Evolutionary conservation across 1,140 invertebrate species (phyloP).

Genomic region (Meloidogyne floridensis): DNA sequence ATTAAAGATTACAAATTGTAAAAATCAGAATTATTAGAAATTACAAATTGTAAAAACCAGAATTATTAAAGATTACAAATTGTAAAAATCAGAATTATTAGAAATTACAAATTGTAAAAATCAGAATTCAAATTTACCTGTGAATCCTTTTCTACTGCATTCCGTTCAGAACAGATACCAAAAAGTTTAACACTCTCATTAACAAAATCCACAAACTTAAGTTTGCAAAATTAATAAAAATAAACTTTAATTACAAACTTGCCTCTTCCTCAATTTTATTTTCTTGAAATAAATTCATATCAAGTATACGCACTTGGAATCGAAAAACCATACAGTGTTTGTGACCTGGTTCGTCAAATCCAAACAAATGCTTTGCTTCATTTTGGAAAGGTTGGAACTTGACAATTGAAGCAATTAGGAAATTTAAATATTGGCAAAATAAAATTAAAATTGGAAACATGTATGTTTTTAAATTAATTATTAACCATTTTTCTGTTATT

Average conservation of each 20-base stretch:
- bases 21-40: neutral
- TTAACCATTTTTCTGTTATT: neutral
- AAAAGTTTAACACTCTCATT: slow-evolving; percentile 16
- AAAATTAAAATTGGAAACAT: slow-evolving; percentile 1
- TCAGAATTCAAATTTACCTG: neutral
- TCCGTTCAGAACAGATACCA: slow-evolving; percentile 27
- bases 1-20: neutral
- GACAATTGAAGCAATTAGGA: slow-evolving; percentile 20
- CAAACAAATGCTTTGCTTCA: slow-evolving; percentile 26
- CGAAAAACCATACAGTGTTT: slow-evolving; percentile 25
- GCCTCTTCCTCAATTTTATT: neutral
- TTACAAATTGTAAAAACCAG: neutral
- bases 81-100: neutral
- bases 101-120: neutral
- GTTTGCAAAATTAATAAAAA: neutral
- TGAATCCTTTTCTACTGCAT: slow-evolving; percentile 33
- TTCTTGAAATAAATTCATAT: slow-evolving; percentile 11
- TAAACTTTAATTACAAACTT: neutral
- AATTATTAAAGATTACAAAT: neutral
- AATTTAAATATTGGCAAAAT: slow-evolving; percentile 5
- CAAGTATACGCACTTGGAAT: slow-evolving; percentile 15
- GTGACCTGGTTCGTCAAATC: slow-evolving; percentile 19
- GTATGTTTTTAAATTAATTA: neutral
- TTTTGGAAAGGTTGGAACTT: slow-evolving; percentile 36
- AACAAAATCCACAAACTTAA: slow-evolving; percentile 30